Conservation (phyloP, 2,113 vertebrate species). For the Theristicus caerulescens region DNA sequence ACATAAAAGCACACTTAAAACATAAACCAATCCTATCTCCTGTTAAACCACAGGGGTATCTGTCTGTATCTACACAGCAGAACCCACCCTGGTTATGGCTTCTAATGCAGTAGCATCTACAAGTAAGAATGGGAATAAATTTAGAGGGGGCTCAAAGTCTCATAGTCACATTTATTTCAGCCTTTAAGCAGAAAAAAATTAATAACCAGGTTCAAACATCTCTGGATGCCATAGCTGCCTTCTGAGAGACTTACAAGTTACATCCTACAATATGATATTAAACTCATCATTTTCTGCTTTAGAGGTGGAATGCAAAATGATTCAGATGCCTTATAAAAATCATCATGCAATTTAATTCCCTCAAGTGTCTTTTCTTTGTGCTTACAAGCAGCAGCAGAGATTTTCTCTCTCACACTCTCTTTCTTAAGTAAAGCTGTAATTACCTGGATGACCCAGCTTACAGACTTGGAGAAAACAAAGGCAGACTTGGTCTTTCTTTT, state of each 20-base stretch:
- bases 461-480: conserved; percentile 55
- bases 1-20: background rate
- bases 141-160: conserved; percentile 29
- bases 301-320: conserved; percentile 74
- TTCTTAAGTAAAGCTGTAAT: conserved; percentile 58
- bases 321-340: conserved; percentile 73
- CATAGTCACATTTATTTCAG: conserved; percentile 57
- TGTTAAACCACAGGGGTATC: background rate
- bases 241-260: conserved; percentile 64
- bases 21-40: background rate
- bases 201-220: conserved; percentile 46
- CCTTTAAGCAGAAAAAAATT: conserved; percentile 48
- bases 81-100: background rate
- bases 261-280: conserved; percentile 71
- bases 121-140: background rate
- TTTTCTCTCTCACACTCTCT: background rate
- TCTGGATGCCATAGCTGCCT: conserved; percentile 56
- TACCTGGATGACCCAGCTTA: conserved; percentile 53
- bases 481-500: conserved; percentile 5
- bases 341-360: conserved; percentile 75
- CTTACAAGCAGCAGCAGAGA: conserved; percentile 49
- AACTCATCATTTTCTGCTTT: conserved; percentile 78
- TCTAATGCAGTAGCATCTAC: background rate
- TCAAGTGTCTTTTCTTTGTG: conserved; percentile 73
- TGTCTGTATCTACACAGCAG: background rate